These are phyloP conservation scores for Hyppa rectilinea DNA, from an alignment of 2,888 invertebrate species.

Conservation along the genomic window DNA sequence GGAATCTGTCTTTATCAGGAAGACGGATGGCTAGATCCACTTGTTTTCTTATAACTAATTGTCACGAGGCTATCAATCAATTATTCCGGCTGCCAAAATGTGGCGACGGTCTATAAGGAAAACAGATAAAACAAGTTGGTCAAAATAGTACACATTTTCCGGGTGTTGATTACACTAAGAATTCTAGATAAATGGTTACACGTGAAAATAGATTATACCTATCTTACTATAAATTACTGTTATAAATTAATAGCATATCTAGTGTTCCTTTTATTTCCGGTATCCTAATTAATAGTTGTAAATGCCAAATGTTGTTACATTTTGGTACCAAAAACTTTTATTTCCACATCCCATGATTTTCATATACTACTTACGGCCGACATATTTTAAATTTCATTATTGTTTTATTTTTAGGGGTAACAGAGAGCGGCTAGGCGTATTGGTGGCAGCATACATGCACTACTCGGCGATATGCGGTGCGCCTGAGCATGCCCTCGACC, in stretches of 20 bases:
- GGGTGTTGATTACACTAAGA: slow-evolving; percentile 3
- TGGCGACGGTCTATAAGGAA: slow-evolving; percentile 11
- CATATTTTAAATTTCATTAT: neutral
- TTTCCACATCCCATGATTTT: neutral
- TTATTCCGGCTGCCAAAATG: neutral
- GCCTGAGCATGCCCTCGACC: slow-evolving; percentile 95
- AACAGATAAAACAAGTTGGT: slow-evolving; percentile 16
- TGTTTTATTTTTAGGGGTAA: slow-evolving; percentile 92
- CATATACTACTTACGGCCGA: neutral
- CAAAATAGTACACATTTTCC: slow-evolving; percentile 26
- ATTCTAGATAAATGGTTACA: slow-evolving; percentile 6
- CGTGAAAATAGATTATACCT: slow-evolving; percentile 9
- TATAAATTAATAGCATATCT: neutral
- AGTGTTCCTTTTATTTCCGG: neutral
- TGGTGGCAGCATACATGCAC: slow-evolving; percentile 98
- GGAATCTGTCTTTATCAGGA: neutral
- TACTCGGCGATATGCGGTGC: slow-evolving; percentile 98
- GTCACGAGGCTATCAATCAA: slow-evolving; percentile 1
- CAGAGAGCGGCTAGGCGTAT: slow-evolving; percentile 95
- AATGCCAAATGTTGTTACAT: too few relatives aligned
- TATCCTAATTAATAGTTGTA: neutral
- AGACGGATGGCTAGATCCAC: neutral
- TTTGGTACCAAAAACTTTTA: neutral
- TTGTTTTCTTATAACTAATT: neutral
- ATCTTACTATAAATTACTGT: neutral